These are phyloP conservation scores for Helicoverpa armigera DNA, from an alignment of 1,140 invertebrate genomes.

Conservation along the genomic window DNA sequence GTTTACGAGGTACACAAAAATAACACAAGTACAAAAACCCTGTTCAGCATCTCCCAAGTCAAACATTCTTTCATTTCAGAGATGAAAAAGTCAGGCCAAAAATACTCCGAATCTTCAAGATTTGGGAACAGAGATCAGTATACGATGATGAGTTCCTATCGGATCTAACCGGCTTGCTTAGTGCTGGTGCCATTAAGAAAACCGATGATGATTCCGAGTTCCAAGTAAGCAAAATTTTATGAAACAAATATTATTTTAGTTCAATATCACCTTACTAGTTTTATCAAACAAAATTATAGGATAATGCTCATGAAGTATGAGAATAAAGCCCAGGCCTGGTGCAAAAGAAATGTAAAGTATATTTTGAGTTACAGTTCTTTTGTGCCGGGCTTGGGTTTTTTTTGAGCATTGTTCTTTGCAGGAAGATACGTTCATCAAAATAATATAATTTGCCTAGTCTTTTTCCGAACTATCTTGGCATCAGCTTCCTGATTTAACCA, in stretches of 20 bases:
- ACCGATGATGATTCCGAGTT: conserved; percentile 90
- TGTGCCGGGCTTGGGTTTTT: too few species aligned
- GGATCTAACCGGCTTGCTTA: conserved; percentile 93
- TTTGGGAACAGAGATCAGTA: conserved; percentile 96
- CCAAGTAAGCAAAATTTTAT: conserved; percentile 83
- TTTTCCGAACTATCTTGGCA: too few species aligned
- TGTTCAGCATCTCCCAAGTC: too few species aligned
- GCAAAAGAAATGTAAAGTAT: too few species aligned
- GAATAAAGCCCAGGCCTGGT: too few species aligned
- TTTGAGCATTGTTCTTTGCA: too few species aligned
- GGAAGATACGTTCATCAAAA: background rate
- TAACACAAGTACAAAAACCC: background rate
- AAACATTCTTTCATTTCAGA: conserved; percentile 81
- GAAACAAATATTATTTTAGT: background rate
- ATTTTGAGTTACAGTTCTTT: too few species aligned
- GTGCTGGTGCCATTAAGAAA: conserved; percentile 91
- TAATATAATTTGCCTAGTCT: too few species aligned
- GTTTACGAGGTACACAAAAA: too few species aligned
- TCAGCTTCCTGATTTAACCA: too few species aligned
- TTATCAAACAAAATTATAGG: too few species aligned
- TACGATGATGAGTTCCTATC: conserved; percentile 95
- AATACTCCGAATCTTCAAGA: conserved; percentile 96
- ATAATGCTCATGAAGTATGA: too few species aligned
- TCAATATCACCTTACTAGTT: background rate
- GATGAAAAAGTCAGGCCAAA: conserved; percentile 95